A percentile compares a stretch with the other conserved stretches of the same genome.
Conservation (phyloP, 2,888 invertebrate species). For the Abscondita cerata region DNA sequence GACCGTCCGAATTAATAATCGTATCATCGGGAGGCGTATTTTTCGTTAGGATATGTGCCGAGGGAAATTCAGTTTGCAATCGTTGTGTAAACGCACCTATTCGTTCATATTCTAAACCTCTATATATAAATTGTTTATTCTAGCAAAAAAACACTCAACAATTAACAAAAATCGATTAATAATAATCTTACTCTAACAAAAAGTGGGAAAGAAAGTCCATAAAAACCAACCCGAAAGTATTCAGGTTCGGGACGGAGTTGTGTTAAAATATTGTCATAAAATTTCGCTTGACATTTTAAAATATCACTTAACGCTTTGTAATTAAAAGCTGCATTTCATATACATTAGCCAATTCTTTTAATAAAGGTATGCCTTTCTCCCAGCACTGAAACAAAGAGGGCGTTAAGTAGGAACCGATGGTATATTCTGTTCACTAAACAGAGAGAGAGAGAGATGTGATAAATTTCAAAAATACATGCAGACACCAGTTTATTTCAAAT, state of each 20-base stretch:
- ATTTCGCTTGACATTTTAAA: constrained; percentile 84
- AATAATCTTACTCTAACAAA: constrained; percentile 80
- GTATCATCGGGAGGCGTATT: constrained; percentile 90
- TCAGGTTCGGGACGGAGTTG: constrained; percentile 91
- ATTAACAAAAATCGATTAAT: neutral
- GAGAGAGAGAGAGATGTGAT: no score
- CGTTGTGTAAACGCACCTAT: constrained; percentile 94
- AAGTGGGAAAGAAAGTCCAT: constrained; percentile 91
- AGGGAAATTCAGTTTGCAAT: constrained; percentile 91
- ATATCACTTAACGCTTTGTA: constrained; percentile 87
- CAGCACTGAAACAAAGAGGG: constrained; percentile 72
- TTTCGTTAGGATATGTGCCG: constrained; percentile 91
- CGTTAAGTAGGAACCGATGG: no score
- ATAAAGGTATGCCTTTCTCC: constrained; percentile 93
- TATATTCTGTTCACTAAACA: no score
- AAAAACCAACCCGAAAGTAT: constrained; percentile 95
- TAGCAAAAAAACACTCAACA: constrained; percentile 54
- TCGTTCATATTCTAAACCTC: constrained; percentile 94
- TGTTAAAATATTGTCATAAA: constrained; percentile 89
- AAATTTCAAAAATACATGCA: no score
- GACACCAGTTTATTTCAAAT: no score
- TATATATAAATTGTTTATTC: constrained; percentile 95
- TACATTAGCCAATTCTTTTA: constrained; percentile 85
- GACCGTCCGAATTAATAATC: constrained; percentile 83
- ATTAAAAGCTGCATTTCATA: constrained; percentile 86